Conservation (phyloP, 2,888 invertebrate species). For the Lysandra bellargus region DNA sequence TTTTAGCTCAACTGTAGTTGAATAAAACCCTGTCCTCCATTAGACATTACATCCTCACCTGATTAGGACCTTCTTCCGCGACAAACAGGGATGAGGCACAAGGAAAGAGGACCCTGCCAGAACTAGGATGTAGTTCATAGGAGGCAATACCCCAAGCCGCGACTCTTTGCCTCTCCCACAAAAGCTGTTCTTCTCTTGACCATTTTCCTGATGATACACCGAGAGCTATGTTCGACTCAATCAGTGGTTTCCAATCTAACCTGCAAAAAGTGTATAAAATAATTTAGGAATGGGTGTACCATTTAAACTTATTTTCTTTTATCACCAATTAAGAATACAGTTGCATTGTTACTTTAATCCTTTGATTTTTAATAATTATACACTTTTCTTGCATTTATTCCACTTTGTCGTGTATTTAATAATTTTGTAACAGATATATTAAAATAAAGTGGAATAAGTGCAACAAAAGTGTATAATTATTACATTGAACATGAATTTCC, state of each 20-base stretch:
- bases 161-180: constrained; percentile 94
- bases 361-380: too few relatives aligned
- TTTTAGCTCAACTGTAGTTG: too few relatives aligned
- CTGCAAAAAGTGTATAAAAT: constrained; percentile 52
- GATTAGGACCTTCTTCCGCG: constrained; percentile 76
- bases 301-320: not conserved
- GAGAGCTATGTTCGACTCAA: constrained; percentile 87
- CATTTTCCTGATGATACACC: constrained; percentile 81
- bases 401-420: too few relatives aligned
- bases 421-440: too few relatives aligned
- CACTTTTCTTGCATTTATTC: too few relatives aligned
- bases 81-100: constrained; percentile 93
- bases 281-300: not conserved
- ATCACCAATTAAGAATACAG: not conserved
- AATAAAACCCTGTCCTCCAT: too few relatives aligned
- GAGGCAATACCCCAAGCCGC: constrained; percentile 97
- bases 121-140: constrained; percentile 90
- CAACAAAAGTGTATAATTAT: too few relatives aligned
- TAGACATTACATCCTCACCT: constrained; percentile 48
- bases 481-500: too few relatives aligned
- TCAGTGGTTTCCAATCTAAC: constrained; percentile 89
- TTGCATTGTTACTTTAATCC: too few relatives aligned
- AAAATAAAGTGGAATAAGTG: too few relatives aligned
- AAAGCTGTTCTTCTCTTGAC: constrained; percentile 93
- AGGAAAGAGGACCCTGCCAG: constrained; percentile 94